Evolutionary conservation across 2,888 invertebrate genomes (phyloP), one percentile per base, ranked within the genome.

Genomic region (Ethmia dodecea): DNA sequence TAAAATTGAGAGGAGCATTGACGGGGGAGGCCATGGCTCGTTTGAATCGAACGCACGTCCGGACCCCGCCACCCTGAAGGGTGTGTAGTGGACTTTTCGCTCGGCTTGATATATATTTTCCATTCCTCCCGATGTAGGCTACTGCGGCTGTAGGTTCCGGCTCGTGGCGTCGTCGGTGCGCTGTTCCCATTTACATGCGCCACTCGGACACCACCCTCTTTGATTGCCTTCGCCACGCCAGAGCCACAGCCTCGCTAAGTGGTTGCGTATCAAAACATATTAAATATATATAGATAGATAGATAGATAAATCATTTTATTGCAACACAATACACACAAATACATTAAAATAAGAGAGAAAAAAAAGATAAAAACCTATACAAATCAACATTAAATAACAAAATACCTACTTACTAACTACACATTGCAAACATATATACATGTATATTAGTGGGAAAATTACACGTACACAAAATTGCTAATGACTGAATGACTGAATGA

Each of bases 1-100:
- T 65, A 63, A 61, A 65, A 63, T 56, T 50, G 59, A 49, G 53
- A 52, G 45, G 46, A 55, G 52, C 53, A 45, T 45, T 40, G 52
- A 41, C 49, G 57, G 52, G 63, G 76, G 71, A 56, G 72, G 70
- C 68, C 53, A 64, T 57, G 72, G 77, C 75, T 79, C 79, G 83
- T 83, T 83, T 77, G 73, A 80, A 83, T 77, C 84, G 83, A 80
- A 78, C 80, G 80, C 86, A 83, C 83, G 84, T 80, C 75, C 78
- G 74, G 74, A 52, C 70, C 62, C 73, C 59, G 71, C 76, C 70
- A 55, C 60, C 71, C 75, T 69, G 52, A 42, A 51, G 77, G 78
- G 79, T 71, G 79, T 74, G 74, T 80, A 84, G 81, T 83, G 84
- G 86, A 83, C 84, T 83, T 81, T 80, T 83, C 83, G 80, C 80